Conservation (phyloP, 2,888 invertebrate species). For the Drosophila infuscata region DNA sequence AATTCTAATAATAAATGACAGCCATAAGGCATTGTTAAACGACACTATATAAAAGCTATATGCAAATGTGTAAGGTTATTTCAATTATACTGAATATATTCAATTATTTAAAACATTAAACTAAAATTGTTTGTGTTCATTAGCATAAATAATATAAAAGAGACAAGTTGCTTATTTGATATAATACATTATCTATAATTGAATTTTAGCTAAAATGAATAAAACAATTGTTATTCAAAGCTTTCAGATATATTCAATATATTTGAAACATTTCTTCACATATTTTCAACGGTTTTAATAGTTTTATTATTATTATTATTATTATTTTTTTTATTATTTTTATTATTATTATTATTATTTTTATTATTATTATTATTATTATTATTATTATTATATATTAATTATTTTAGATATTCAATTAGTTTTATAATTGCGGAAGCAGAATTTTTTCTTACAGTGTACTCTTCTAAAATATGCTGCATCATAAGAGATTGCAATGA, state of each 20-base stretch:
- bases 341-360: no score
- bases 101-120: background rate
- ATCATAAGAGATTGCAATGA: slow-evolving; percentile 27
- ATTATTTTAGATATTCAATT: background rate
- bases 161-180: background rate
- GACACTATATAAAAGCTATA: slow-evolving; percentile 15
- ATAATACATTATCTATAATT: background rate
- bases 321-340: no score
- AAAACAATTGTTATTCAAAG: background rate
- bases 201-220: background rate
- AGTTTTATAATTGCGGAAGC: background rate
- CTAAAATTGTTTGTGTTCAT: background rate
- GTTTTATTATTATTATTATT: no score
- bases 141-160: background rate
- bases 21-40: slow-evolving; percentile 24
- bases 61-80: slow-evolving; percentile 27
- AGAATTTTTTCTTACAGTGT: slow-evolving; percentile 15
- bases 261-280: background rate
- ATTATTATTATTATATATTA: no score
- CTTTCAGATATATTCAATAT: background rate
- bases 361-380: no score
- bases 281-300: background rate
- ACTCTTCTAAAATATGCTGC: slow-evolving; percentile 22
- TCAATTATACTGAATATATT: slow-evolving; percentile 5
- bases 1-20: slow-evolving; percentile 10